Evolutionary conservation across 2,888 invertebrate species (phyloP).

Genomic region (Tholera decimalis): DNA sequence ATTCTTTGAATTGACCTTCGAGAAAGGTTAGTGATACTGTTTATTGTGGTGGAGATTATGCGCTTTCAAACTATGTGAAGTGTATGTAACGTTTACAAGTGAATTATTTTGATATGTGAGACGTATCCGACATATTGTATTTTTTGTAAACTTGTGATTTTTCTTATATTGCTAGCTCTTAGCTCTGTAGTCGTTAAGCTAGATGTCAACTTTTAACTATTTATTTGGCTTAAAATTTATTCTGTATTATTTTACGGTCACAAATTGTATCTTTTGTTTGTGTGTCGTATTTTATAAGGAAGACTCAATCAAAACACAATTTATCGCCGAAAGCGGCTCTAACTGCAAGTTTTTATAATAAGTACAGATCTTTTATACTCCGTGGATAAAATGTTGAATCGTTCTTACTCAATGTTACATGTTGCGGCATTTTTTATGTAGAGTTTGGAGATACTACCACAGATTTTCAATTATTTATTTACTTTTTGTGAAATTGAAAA

Average conservation of each 20-base stretch:
- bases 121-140: slow-evolving; percentile 77
- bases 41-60: slow-evolving; percentile 84
- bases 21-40: slow-evolving; percentile 91
- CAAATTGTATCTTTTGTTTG: slow-evolving; percentile 73
- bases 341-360: slow-evolving; percentile 58
- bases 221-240: slow-evolving; percentile 79
- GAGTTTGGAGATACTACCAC: slow-evolving; percentile 62
- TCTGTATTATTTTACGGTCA: slow-evolving; percentile 80
- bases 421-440: slow-evolving; percentile 49
- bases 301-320: slow-evolving; percentile 45
- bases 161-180: slow-evolving; percentile 87
- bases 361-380: slow-evolving; percentile 61
- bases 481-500: slow-evolving; percentile 36
- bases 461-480: slow-evolving; percentile 53
- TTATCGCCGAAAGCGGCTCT: slow-evolving; percentile 42
- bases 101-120: slow-evolving; percentile 81
- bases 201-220: slow-evolving; percentile 83
- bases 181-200: slow-evolving; percentile 89
- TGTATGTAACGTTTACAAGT: slow-evolving; percentile 80
- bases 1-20: slow-evolving; percentile 91
- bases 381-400: slow-evolving; percentile 41
- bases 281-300: slow-evolving; percentile 56
- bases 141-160: slow-evolving; percentile 87
- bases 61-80: slow-evolving; percentile 81
- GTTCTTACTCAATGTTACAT: slow-evolving; percentile 50